Base-by-base conservation (phyloP, 2,113 vertebrate species). In the Gymnocephalus cernua region DNA sequence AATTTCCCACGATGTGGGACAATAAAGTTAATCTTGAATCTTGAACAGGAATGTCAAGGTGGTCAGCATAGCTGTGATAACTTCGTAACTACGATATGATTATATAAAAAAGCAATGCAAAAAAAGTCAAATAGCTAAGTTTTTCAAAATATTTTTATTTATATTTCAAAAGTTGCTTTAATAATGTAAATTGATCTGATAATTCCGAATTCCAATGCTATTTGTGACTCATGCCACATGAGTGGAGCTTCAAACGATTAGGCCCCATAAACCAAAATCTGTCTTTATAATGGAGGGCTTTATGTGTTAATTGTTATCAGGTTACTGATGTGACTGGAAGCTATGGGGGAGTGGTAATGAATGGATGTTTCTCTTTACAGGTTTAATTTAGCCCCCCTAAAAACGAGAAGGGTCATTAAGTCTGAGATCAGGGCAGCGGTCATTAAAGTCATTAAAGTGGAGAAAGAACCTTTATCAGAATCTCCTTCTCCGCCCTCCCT, bases 371-470 rank as follows among this genome's bases (percentile, higher is more conserved):
- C 86, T 88, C 90, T 92, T 93, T 91, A 94, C 90, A 90, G 91
- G 91, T 94, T 93, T 92, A 93, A 94, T 93, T 93, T 91, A 88
- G 82, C 86, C 85, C 79, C 84, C 82, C 80, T 86, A 87, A 93
- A 93, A 94, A 93, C 70, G 56, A 74, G 72, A 86, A 75, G 90
- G 93, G 88, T 87, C 94, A 93, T 95, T 93, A 95, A 93, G 89
- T 88, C 82, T 91, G 90, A 87, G 89, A 90, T 93, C 88, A 88
- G 86, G 88, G 85, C 91, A 91, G 86, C 87, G 71, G 88, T 89
- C 90, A 93, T 93, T 93, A 94, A 94, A 93, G 90, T 86, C 91
- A 91, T 94, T 93, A 92, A 92, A 89, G 79, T 66, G 62, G 7
- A 62, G 66, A 79, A 63, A 77, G 45, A 23, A 84, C 65, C 76